phyloP scores from a whole-genome alignment of 2,888 invertebrate genomes.

The Lepetodrilus schrolli region DNA sequence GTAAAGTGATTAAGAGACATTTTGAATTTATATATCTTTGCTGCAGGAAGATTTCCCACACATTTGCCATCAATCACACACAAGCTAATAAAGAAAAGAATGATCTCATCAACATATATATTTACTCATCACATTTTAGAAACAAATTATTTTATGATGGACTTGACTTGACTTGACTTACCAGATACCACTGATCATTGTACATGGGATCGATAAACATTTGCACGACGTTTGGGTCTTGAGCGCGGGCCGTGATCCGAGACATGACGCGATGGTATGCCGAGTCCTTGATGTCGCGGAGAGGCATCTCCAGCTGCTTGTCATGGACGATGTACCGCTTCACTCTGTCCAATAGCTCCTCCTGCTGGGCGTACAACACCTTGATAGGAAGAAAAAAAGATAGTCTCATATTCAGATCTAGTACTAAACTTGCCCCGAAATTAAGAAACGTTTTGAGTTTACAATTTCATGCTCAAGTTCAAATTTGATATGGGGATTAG shows the following conservation, averaged over 20 bases:
- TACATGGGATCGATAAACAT: conserved; percentile 66
- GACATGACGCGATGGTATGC: conserved; percentile 52
- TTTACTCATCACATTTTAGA: no score
- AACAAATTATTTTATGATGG: no score
- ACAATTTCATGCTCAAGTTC: no score
- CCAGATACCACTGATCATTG: conserved; percentile 70
- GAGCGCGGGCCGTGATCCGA: neutral
- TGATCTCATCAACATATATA: no score
- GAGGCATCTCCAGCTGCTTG: conserved; percentile 65
- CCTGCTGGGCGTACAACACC: conserved; percentile 67
- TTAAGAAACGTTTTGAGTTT: no score
- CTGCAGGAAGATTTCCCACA: neutral
- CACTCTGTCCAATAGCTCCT: conserved; percentile 57
- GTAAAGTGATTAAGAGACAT: no score
- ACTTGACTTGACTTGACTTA: no score
- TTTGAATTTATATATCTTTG: no score
- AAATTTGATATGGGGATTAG: no score
- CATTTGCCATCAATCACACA: neutral
- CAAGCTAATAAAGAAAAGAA: no score
- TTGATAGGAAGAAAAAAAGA: conserved; percentile 37
- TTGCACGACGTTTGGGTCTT: conserved; percentile 19
- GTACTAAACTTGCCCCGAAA: no score
- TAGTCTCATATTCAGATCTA: no score
- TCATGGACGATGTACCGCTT: conserved; percentile 63
- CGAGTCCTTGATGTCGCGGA: conserved; percentile 56